phyloP scores from a whole-genome alignment of 23 tunicate genomes.

The Trididemnum clinides region DNA sequence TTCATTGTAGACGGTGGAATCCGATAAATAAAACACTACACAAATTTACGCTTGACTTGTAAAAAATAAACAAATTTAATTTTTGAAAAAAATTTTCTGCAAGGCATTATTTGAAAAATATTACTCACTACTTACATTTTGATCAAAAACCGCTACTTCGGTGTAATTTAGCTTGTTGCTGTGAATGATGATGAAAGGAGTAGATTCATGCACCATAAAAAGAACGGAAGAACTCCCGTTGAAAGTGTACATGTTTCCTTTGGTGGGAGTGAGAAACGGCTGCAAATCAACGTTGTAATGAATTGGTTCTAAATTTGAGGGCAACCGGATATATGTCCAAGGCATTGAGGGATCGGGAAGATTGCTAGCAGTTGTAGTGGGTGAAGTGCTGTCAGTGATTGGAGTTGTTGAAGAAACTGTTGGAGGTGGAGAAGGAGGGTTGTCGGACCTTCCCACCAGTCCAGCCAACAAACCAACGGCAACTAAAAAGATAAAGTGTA shows the following conservation, averaged over 20 bases:
- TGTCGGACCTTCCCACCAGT: not conserved
- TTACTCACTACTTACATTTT: slow-evolving; percentile 15
- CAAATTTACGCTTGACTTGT: not conserved
- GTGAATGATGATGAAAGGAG: slow-evolving; percentile 51
- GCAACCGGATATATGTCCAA: slow-evolving; percentile 58
- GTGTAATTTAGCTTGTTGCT: slow-evolving; percentile 53
- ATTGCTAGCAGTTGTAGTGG: not conserved
- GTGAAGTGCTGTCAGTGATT: not conserved
- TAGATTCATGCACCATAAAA: slow-evolving; percentile 1
- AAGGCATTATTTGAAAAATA: not conserved
- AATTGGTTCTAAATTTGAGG: slow-evolving; percentile 32
- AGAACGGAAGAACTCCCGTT: slow-evolving; percentile 48
- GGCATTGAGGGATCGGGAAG: slow-evolving; percentile 11
- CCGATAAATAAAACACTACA: not conserved
- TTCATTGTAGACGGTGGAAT: too few relatives aligned
- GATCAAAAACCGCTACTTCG: not conserved
- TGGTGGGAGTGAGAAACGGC: slow-evolving; percentile 45
- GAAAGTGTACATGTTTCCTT: slow-evolving; percentile 36
- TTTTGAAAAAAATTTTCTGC: not conserved
- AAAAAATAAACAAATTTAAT: not conserved
- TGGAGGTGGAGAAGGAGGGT: not conserved
- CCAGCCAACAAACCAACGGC: slow-evolving; percentile 52
- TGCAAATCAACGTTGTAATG: slow-evolving; percentile 60
- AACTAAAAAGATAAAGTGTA: slow-evolving; percentile 24
- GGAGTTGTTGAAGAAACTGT: not conserved